Evolutionary conservation across 2,113 vertebrate genomes (phyloP), one percentile per base, ranked within the genome.

Genomic region (Cryptoleucopteryx plumbea): DNA sequence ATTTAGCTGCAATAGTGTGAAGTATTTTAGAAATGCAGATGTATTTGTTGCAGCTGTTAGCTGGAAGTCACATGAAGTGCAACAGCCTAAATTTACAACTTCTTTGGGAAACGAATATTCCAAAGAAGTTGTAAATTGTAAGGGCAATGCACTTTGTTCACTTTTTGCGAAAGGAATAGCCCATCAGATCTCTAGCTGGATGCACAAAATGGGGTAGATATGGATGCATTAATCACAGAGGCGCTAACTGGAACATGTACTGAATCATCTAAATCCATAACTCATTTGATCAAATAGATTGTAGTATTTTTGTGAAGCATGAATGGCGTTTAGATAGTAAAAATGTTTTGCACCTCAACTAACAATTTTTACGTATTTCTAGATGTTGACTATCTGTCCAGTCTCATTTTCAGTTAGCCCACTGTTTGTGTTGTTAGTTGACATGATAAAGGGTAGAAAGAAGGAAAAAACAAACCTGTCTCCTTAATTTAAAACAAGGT

Each of bases 381-480:
- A 29, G 88, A 63, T 45, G 47, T 50, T 87, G 65, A 29, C 56
- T 88, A 16, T 88, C 31, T 80, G 40, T 86, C 45, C 82, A 25
- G 61, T 84, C 53, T 74, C 36, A 63, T 84, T 94, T 94, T 88
- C 84, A 71, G 48, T 86, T 94, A 94, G 53, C 65, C 43, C 42
- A 31, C 34, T 55, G 23, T 86, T 86, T 90, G 31, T 36, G 48
- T n/a, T 70, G 16, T 62, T 71, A 82, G 34, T 43, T 71, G 50
- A 34, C 4, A 9, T 55, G 40, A 90, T 87, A 71, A 77, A 82
- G 50, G 8, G 7, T 27, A 31, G 34, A 26, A 61, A 55, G 80
- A 81, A 36, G 20, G 13, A 42, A 59, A 74, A 73, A 67, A 18
- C 9, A 73, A 86, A 78, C 21, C 55, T n/a, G 11, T 74, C 22